Evolutionary conservation across 2,113 vertebrate species (phyloP), one percentile per base, ranked within the genome.

Genomic region (Oplegnathus fasciatus): DNA sequence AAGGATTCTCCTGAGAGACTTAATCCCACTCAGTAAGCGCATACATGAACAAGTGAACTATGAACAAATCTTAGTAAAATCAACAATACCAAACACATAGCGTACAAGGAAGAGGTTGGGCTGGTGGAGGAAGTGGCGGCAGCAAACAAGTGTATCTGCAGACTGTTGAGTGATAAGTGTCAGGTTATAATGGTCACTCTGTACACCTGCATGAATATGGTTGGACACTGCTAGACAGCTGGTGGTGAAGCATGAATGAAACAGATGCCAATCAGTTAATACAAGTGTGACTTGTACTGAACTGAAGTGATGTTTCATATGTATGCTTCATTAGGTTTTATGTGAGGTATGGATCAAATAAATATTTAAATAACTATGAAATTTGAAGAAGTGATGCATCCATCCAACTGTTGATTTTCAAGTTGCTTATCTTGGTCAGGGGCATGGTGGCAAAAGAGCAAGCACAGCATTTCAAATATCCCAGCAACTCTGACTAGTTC

Each of bases 121-220:
- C 20, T 28, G 52, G 13, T 14, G 22, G 20, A 42, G 24, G 13
- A 5, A 26, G 64, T 13, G 17, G 24, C 1, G 3, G 17, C 20
- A 44, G 32, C 57, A 75, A 75, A 74, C 55, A 28, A 75, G 13
- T 20, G 4, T n/a, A 34, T 28, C 55, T 62, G 42, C 57, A 75
- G 11, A 60, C 30, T 34, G 24, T 17, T 44, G n/a, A 30, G 17
- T 48, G 4, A 68, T 7, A 10, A 30, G 28, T 8, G 32, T 62
- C 34, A 42, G 4, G 5, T 44, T 14, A 10, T 73, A 22, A 44
- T 20, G n/a, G 40, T 32, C 26, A 44, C 14, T 73, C 30, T 26
- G 55, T 64, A 54, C 2, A 34, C 37, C 30, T 46, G 22, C 24
- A 42, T 30, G 24, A 55, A 22, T 48, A 48, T 48, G 46, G 46